These are phyloP conservation scores for Siniperca undulata DNA, from an alignment of 2,797 vertebrate genomes.

Conservation along the genomic window DNA sequence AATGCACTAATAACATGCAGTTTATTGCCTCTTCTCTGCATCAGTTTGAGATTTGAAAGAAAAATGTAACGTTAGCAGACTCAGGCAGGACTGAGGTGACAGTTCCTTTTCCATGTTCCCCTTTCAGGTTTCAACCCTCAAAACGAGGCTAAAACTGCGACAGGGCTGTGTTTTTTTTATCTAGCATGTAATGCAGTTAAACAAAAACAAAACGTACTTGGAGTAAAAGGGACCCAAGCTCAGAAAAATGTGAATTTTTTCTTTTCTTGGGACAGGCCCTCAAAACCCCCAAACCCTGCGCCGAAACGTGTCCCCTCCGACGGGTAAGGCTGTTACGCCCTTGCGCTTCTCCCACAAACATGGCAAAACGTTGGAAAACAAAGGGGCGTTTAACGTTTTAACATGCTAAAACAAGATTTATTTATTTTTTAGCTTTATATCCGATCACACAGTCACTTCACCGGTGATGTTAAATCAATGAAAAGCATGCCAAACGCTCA, in stretches of 20 bases:
- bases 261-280: conserved; percentile 39
- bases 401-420: neutral
- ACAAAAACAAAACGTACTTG: neutral
- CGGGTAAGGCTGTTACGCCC: conserved; percentile 52
- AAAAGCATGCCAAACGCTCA: conserved; percentile 17
- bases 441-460: neutral
- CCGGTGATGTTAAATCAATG: conserved; percentile 43
- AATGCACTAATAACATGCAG: neutral
- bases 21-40: conserved; percentile 1
- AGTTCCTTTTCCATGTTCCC: conserved; percentile 51
- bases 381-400: neutral
- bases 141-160: conserved; percentile 10
- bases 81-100: conserved; percentile 7
- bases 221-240: neutral
- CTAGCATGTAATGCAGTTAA: neutral
- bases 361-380: neutral
- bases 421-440: neutral
- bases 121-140: conserved; percentile 25
- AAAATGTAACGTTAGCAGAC: neutral
- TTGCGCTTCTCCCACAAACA: conserved; percentile 14
- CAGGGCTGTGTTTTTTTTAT: neutral
- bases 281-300: conserved; percentile 16
- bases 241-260: neutral
- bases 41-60: neutral
- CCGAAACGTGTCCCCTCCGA: conserved; percentile 25